phyloP scores from a whole-genome alignment of 2,797 vertebrate species.

The Sebastes nivosus region DNA sequence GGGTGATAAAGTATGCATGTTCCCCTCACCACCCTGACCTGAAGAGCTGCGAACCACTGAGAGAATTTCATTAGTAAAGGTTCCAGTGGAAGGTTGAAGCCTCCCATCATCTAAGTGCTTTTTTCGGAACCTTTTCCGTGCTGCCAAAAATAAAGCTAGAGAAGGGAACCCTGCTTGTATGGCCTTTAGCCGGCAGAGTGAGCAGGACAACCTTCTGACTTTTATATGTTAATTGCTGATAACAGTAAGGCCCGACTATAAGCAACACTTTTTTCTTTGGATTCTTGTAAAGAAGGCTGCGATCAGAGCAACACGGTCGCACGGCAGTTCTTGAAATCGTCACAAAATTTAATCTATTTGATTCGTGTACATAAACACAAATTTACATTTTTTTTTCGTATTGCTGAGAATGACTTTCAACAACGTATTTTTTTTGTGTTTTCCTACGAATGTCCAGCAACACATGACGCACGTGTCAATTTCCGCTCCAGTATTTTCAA shows the following conservation, averaged over 20 bases:
- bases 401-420: no score
- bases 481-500: no score
- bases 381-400: no score
- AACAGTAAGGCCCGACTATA: background rate
- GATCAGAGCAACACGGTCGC: background rate
- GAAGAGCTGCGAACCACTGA: constrained; percentile 8
- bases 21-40: background rate
- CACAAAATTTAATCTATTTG: no score
- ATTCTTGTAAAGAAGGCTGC: constrained; percentile 31
- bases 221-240: constrained; percentile 25
- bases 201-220: constrained; percentile 34
- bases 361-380: no score
- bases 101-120: background rate
- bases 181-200: constrained; percentile 15
- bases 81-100: constrained; percentile 17
- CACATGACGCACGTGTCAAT: no score
- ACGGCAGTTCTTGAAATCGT: no score
- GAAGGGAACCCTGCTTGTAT: background rate
- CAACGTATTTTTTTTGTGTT: no score
- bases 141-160: constrained; percentile 4
- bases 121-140: background rate
- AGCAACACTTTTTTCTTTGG: background rate
- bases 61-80: constrained; percentile 8
- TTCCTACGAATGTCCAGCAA: no score
- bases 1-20: constrained; percentile 33